Base-by-base conservation (phyloP, 1,140 invertebrate species). In the Psix sp. region DNA sequence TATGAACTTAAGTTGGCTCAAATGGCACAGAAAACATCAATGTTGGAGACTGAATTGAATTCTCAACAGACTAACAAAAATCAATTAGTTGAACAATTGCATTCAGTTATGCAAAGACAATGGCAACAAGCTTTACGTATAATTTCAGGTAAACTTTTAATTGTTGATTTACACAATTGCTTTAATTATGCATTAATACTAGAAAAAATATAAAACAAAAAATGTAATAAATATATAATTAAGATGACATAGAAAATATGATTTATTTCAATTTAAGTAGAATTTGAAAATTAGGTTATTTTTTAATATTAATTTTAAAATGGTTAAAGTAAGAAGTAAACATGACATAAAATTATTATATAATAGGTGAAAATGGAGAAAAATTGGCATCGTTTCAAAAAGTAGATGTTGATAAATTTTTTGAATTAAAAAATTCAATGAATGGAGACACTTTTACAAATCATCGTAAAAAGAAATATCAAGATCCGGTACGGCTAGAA, bases 71-170 rank as follows among this genome's bases (percentile, higher is more conserved):
- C 87, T 5, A 88, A 86, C 48, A 88, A 90, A 80, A 89, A 90
- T 1, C 88, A 92, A 70, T 89, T 94, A 39, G 93, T 92, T 0
- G 88, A 92, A 57, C 91, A 93, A 79, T 82, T 95, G 67, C 92
- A 94, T 82, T 88, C 88, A 35, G 91, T 94, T 0, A 94, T 95
- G 93, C 91, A 95, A 84, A 89, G 90, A 29, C 93, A 94, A 77
- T 94, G 93, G 92, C 88, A 91, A 38, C 92, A 94, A 84, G 92
- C 93, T 14, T 79, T 94, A 11, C 88, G 88, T 63, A 93, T 94
- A 57, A 90, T 94, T 35, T 91, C 90, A 49, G 87, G 88, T 60
- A 85, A 77, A 36, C 42, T 46, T 48, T 48, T n/a, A 31, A 26
- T 5, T 29, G 1, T 21, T 66, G 18, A n/a, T n/a, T n/a, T 48